Base-by-base conservation (phyloP, 2,113 vertebrate genomes). In the Tyto alba region DNA sequence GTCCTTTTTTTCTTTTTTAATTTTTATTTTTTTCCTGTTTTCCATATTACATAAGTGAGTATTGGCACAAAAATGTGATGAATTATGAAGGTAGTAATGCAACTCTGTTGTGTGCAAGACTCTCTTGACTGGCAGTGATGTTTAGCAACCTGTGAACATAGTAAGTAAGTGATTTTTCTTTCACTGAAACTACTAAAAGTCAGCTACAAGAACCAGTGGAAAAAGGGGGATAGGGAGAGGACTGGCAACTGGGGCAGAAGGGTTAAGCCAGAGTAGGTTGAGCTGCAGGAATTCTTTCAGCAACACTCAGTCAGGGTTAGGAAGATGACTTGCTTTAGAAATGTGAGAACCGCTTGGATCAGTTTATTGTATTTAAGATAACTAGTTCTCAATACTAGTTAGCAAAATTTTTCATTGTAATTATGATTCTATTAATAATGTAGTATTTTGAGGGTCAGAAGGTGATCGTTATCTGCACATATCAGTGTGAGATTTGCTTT, bases 31-130 rank as follows among this genome's bases (percentile, higher is more conserved):
- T 20, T 38, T 19, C 32, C 10, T 21, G 1, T 85, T 90, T 75
- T 64, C 19, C 1, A 0, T 63, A 41, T 59, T 68, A 29, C 4
- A 0, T 79, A 76, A 68, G 19, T 47, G 30, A 3, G 1, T 59
- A 32, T 60, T 14, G 26, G 57, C 43, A 84, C 20, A 64, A 83
- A 75, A 76, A n/a, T 22, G 32, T 4, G 19, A 11, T 63, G 8
- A 72, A 25, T 80, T 79, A 6, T 9, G 13, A 36, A 57, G 29
- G 30, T 73, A 47, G 15, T 32, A 10, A 53, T 40, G 40, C 19
- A 48, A 26, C 18, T 64, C 52, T 6, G 8, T 73, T 2, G 1
- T 30, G 5, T 52, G 9, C 21, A 48, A 40, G 57, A 62, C 29
- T 71, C 3, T 14, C 32, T 56, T 89, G 11, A 40, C 7, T 66